A percentile compares a stretch with the other conserved stretches of the same genome.
Conservation (phyloP, 2,113 vertebrate species). For the Thalassoma bifasciatum region DNA sequence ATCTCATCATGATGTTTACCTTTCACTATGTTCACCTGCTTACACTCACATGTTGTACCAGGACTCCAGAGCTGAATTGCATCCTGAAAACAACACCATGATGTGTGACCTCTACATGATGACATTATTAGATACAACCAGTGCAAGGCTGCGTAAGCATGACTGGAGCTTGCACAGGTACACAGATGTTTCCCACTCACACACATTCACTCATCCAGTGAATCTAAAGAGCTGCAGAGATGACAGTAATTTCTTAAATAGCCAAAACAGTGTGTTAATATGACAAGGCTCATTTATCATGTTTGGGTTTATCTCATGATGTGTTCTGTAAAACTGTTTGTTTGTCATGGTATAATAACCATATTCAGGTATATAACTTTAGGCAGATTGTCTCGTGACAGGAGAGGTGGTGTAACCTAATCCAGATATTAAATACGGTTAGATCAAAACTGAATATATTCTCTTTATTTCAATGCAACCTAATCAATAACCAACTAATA, state of each 20-base stretch:
- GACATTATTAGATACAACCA: constrained; percentile 36
- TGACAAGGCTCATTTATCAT: constrained; percentile 26
- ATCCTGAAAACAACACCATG: constrained; percentile 27
- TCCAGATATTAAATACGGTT: not conserved
- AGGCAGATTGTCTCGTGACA: too few relatives aligned
- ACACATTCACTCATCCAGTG: not conserved
- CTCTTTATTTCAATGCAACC: not conserved
- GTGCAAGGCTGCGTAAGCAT: constrained; percentile 3
- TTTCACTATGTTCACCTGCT: not conserved
- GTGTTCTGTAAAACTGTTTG: rapidly evolving
- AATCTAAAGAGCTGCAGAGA: not conserved
- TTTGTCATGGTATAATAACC: not conserved
- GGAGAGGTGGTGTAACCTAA: not conserved
- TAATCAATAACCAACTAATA: not conserved
- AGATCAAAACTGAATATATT: not conserved
- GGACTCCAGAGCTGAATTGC: constrained; percentile 19
- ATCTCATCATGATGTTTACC: not conserved
- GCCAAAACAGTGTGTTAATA: not conserved
- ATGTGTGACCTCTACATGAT: constrained; percentile 33
- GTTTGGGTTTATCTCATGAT: constrained; percentile 3
- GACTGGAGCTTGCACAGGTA: not conserved
- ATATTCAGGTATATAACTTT: too few relatives aligned
- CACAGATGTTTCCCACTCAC: not conserved
- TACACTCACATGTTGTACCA: constrained; percentile 2
- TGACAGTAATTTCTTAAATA: constrained; percentile 4